Base-by-base conservation (phyloP, 2,797 vertebrate species). In the Poeciliopsis gracilis region DNA sequence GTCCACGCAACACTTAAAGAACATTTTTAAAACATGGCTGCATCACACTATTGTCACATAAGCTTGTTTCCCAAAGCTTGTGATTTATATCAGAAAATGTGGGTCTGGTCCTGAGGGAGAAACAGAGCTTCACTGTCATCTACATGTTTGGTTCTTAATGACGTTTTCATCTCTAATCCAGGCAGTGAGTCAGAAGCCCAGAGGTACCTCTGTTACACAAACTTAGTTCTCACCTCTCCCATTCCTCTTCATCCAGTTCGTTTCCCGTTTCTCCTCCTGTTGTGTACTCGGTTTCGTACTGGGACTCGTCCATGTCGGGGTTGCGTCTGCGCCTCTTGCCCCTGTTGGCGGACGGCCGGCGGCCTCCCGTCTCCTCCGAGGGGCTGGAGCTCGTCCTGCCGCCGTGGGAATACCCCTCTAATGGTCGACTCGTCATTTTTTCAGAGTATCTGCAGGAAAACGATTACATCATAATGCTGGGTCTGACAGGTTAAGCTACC, bases 241-340 rank as follows among this genome's bases (percentile, higher is more conserved):
- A 97, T 25, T 96, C 91, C 1, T 95, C 95, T 2, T 6, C 47
- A 53, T 98, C 96, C 0, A 94, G 89, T 70, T 98, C 97, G 0
- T 96, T 96, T 1, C 95, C 91, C 0, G 96, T 97, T 82, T 98
- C 97, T 76, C 96, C 94, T 0, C 97, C 97, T 0, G 97, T 97
- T 67, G 97, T 97, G 92, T 97, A 97, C 86, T 97, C 97, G 0
- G 97, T 97, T 90, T 97, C 97, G 0, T 97, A 97, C 90, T 97
- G 97, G 0, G 97, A 97, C 82, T 97, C 97, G 0, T 97, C 97
- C 82, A 95, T 78, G 25, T 97, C 96, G 0, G 96, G 95, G 89
- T 96, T 97, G 5, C 94, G 93, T 23, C 94, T 86, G 67, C 92
- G 94, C 16, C 94, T 93, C 80, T 96, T 95, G 0, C 91, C 92